Evolutionary conservation across 2,888 invertebrate species (phyloP).

Genomic region (Drosophila birchii): DNA sequence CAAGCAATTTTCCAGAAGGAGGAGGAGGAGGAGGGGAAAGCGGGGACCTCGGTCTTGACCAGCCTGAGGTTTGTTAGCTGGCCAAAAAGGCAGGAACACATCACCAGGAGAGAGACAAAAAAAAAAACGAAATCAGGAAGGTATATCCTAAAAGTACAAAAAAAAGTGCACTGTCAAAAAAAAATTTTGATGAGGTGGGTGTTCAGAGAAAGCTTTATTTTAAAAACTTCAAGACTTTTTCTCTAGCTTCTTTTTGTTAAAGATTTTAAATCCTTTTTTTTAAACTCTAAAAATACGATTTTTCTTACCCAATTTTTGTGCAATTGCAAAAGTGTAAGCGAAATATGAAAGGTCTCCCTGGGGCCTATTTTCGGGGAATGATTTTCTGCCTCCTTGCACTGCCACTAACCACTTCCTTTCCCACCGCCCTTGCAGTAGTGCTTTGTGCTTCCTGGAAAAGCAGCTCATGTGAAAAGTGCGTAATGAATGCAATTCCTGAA

Average conservation of each 20-base stretch:
- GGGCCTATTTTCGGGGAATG: constrained; percentile 23
- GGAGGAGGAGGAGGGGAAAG: neutral
- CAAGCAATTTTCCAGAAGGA: neutral
- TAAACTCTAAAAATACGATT: neutral
- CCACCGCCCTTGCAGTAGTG: too few species aligned
- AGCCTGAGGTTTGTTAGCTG: constrained; percentile 42
- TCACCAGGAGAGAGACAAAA: neutral
- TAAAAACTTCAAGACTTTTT: neutral
- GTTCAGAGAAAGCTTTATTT: neutral
- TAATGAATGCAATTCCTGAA: constrained; percentile 40
- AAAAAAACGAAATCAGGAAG: neutral
- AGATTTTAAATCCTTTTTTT: neutral
- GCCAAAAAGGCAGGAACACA: constrained; percentile 19
- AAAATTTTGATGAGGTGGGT: neutral
- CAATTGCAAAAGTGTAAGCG: constrained; percentile 18
- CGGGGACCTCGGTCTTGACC: constrained; percentile 20
- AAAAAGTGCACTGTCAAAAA: neutral
- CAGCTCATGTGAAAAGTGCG: constrained; percentile 45
- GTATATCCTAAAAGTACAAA: neutral
- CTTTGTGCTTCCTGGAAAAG: too few species aligned
- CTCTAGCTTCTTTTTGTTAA: neutral
- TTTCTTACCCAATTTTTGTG: neutral
- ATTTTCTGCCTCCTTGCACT: constrained; percentile 19
- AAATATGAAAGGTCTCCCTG: constrained; percentile 14
- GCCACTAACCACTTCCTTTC: neutral